Conservation (phyloP, 2,888 invertebrate species). For the Mythimna vitellina region DNA sequence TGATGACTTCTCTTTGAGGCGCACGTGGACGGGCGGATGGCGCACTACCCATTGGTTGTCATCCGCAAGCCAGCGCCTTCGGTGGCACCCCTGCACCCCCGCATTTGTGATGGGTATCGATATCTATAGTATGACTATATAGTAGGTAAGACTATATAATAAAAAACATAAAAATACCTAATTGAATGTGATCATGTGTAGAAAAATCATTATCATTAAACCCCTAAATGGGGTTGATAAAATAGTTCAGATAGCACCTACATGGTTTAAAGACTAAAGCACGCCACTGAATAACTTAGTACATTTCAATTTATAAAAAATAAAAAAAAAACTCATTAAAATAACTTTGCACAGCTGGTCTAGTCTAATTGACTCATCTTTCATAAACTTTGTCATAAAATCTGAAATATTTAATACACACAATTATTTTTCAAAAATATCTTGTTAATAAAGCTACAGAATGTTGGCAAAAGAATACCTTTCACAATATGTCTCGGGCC, state of each 20-base stretch:
- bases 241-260: background rate
- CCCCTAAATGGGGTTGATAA: background rate
- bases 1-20: no score
- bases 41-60: no score
- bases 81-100: no score
- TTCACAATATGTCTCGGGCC: background rate
- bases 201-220: background rate
- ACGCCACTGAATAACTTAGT: background rate
- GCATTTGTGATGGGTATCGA: no score
- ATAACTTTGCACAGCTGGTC: background rate
- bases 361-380: background rate
- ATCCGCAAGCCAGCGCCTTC: no score
- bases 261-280: background rate
- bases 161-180: no score
- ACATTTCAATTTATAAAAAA: background rate
- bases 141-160: no score
- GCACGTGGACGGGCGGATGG: no score
- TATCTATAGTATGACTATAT: no score
- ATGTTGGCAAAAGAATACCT: slow-evolving; percentile 7
- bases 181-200: no score
- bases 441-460: background rate
- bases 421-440: background rate
- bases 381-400: background rate
- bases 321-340: background rate
- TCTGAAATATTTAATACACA: background rate